A percentile compares a stretch with the other conserved stretches of the same genome.
phyloP scores from a whole-genome alignment of 2,113 vertebrate genomes.

The Microcebus griseorufus region DNA sequence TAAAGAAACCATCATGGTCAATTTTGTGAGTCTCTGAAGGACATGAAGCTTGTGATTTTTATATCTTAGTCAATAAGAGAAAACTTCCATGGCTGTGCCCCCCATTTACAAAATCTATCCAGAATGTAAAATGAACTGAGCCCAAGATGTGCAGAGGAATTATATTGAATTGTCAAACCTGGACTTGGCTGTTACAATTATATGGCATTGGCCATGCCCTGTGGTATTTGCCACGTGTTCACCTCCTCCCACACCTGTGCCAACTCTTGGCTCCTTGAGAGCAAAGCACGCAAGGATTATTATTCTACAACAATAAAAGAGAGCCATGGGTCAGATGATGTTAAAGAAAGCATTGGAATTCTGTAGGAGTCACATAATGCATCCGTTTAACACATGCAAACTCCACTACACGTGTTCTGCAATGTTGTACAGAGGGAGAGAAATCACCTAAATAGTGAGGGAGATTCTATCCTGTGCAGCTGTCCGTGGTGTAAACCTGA shows the following conservation, averaged over 20 bases:
- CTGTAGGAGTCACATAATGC: not conserved
- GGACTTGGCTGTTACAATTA: rapidly evolving
- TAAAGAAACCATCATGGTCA: not conserved
- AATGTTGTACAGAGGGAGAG: not conserved
- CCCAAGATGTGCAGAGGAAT: not conserved
- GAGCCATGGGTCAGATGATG: not conserved
- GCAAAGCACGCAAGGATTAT: not conserved
- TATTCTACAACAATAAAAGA: not conserved
- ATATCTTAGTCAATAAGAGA: not conserved
- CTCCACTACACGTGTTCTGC: not conserved
- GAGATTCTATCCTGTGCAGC: too few relatives aligned
- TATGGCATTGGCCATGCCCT: rapidly evolving
- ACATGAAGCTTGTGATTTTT: not conserved
- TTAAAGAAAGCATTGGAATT: not conserved
- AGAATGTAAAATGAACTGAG: not conserved
- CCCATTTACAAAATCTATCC: not conserved
- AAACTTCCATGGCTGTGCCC: not conserved
- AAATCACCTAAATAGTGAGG: not conserved
- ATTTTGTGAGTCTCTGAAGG: not conserved
- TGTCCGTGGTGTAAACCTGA: not conserved
- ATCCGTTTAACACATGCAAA: not conserved
- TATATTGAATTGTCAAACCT: not conserved
- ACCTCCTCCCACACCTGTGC: not conserved
- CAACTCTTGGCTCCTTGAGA: not conserved
- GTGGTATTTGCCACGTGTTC: rapidly evolving